Base-by-base conservation (phyloP, 2,888 invertebrate genomes). In the Cosmopolites sordidus region DNA sequence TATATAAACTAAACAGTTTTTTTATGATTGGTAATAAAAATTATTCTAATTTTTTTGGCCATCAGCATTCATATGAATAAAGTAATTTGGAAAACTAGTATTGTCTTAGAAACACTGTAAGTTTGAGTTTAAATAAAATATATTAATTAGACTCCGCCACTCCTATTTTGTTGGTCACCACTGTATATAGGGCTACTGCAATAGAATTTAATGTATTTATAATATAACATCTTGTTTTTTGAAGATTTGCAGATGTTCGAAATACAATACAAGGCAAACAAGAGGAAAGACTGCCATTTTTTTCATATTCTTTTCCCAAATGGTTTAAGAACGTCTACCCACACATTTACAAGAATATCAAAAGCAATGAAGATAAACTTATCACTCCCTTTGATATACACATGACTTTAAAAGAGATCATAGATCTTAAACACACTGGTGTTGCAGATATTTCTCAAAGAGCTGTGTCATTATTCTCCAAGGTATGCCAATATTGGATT, bases 341-440 rank as follows among this genome's bases (percentile, higher is more conserved):
- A 0, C 67, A 74, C 11, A 81, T 82, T 11, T 81, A 83, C 56
- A 72, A 72, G 0, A 85, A 85, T 61, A 79, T 88, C 59, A 68
- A 78, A 29, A 73, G 69, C 1, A 94, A 94, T 68, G 75, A 81
- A 0, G 73, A 83, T 11, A 80, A 82, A 1, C 75, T 97, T 17
- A 84, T 87, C 0, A 90, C 92, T 0, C 94, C 95, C 0, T 96
- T 94, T 68, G 96, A 97, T 70, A 79, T 97, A 22, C 83, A 95
- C 71, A 82, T 83, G 29, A 93, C 92, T 0, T 75, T 96, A 1
- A 72, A 83, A 58, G 84, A 86, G 64, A 78, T 89, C 1, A 66
- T 92, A 5, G 75, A 82, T 52, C 69, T 81, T 63, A 66, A 65
- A 1, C 73, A 76, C 54, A 73, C 67, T 17, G 74, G 77, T 0